These are phyloP conservation scores for Sisor rabdophorus DNA, from an alignment of 2,113 vertebrate species.

Conservation along the genomic window DNA sequence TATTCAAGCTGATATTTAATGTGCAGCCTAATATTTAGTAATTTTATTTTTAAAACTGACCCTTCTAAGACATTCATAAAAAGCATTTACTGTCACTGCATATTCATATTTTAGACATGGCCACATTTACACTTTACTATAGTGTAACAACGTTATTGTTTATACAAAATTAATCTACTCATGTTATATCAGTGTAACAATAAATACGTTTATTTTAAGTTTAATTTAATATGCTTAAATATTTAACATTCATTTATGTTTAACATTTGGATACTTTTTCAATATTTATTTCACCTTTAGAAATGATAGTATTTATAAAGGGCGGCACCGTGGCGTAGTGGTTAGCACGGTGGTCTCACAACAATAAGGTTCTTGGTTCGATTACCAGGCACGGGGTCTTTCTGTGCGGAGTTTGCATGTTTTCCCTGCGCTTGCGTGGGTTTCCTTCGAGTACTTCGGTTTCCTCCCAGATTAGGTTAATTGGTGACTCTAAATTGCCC, in stretches of 20 bases:
- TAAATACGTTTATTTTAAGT: no score
- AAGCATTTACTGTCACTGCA: background rate
- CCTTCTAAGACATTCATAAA: background rate
- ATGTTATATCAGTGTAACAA: background rate
- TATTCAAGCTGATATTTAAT: background rate
- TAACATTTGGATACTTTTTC: background rate
- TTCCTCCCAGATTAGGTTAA: no score
- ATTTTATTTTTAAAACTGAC: background rate
- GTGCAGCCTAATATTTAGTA: background rate
- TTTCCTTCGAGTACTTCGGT: no score
- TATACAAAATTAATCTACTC: background rate
- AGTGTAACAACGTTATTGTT: background rate
- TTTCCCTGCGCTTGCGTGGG: no score
- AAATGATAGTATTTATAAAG: no score
- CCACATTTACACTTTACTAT: background rate
- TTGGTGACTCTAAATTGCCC: no score
- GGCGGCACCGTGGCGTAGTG: no score
- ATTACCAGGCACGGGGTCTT: no score
- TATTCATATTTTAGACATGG: background rate
- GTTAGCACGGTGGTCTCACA: no score
- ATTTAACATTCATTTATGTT: background rate
- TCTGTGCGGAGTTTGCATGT: no score
- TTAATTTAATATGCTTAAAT: no score
- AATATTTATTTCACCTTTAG: background rate
- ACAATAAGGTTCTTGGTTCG: no score